Conservation (phyloP, 2,113 vertebrate genomes). For the Corapipo altera region DNA sequence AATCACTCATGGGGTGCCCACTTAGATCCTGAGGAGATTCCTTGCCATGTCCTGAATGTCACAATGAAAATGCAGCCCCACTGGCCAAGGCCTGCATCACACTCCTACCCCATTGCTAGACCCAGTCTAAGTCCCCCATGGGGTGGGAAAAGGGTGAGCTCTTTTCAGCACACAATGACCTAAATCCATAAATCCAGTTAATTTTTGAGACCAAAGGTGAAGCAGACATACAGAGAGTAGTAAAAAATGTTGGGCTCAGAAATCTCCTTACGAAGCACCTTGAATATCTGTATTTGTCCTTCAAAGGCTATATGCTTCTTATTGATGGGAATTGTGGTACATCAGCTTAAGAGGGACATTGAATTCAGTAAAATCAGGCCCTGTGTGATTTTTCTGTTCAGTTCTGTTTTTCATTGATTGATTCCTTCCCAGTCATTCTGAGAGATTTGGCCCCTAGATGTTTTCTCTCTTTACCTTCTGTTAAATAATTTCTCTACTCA, state of each 20-base stretch:
- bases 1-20: not conserved
- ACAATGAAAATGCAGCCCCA: not conserved
- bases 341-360: not conserved
- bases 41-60: not conserved
- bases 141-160: not conserved
- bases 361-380: not conserved
- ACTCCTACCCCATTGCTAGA: not conserved
- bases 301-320: not conserved
- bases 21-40: not conserved
- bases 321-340: not conserved
- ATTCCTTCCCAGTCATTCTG: not conserved
- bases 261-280: not conserved
- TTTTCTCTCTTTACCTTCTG: not conserved
- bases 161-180: not conserved
- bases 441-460: not conserved
- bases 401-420: not conserved
- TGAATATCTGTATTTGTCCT: not conserved
- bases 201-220: not conserved
- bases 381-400: not conserved
- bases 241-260: not conserved
- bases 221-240: not conserved
- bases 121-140: not conserved
- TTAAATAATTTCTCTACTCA: not conserved
- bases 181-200: not conserved
- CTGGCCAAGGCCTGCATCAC: not conserved